phyloP scores from a whole-genome alignment of 2,113 vertebrate species.

The Notarius quadriscutis region DNA sequence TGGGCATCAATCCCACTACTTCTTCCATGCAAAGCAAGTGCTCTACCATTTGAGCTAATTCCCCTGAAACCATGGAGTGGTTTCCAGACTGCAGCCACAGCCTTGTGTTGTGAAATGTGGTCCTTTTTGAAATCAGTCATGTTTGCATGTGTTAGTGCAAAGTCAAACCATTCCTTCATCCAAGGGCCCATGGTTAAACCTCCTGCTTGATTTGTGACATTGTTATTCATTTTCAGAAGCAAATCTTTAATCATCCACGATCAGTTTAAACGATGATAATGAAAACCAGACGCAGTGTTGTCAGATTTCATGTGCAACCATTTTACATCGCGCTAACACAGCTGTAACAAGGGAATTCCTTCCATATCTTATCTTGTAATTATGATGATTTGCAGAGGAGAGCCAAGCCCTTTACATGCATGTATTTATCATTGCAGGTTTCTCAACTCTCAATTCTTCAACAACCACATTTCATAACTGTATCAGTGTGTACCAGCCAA shows the following conservation, averaged over 20 bases:
- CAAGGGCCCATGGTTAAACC: neutral
- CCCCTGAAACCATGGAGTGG: slow-evolving; percentile 8
- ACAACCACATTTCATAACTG: neutral
- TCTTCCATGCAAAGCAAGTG: slow-evolving; percentile 70
- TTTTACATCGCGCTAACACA: neutral
- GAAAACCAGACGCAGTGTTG: slow-evolving; percentile 4
- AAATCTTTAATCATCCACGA: slow-evolving; percentile 4
- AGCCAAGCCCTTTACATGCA: neutral
- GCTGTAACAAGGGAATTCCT: neutral
- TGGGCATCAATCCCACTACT: slow-evolving; percentile 71
- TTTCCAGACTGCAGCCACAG: slow-evolving; percentile 47
- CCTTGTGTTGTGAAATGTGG: slow-evolving; percentile 40
- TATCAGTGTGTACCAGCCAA: slow-evolving; percentile 5
- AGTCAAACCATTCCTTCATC: neutral
- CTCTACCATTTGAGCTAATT: slow-evolving; percentile 76
- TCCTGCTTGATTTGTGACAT: neutral
- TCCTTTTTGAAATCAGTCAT: neutral
- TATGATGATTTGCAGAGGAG: neutral
- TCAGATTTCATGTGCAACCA: neutral
- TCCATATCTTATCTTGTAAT: slow-evolving; percentile 5
- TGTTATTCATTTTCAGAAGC: slow-evolving; percentile 19
- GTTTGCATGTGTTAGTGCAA: slow-evolving; percentile 5
- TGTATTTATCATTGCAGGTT: neutral
- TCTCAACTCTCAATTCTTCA: slow-evolving; percentile 3
- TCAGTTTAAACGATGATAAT: neutral